Evolutionary conservation across 1,140 invertebrate species (phyloP), one percentile per base, ranked within the genome.

Genomic region (Lysiphlebus fabarum): DNA sequence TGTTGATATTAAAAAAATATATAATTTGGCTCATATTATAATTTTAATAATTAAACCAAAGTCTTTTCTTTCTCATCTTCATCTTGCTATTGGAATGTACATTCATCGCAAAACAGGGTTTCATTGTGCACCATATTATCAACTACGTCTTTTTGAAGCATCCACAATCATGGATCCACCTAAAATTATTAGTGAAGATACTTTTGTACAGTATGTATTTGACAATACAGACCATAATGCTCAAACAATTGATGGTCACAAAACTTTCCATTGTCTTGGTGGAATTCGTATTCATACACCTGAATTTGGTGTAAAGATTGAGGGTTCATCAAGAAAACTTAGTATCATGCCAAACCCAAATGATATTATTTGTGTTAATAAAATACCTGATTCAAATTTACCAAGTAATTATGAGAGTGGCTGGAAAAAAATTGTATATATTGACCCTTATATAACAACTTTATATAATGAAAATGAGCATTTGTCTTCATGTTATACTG

Each of bases 241-340:
- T 44, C 43, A 60, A 67, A 61, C 62, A 7, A 42, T 61, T 41
- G 59, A 64, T 41, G 51, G 62, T 6, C 58, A 43, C 12, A 51
- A 60, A 49, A 58, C 59, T 7, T 64, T 64, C 44, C 51, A 64
- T 55, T 64, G 50, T 41, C 42, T 64, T 36, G 55, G 59, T 10
- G 51, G 41, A 33, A 50, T 60, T 6, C 12, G 36, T 9, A 38
- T 56, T 17, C 53, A 60, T 61, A 71, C 70, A 64, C 70, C 70
- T 14, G 71, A 67, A 63, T 48, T 65, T 63, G 58, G 65, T 67
- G 65, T 73, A 17, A 49, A 65, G 17, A 10, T 37, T 42, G 40
- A 63, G 8, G 55, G 49, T 12, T 42, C 54, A 10, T 49, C 50
- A 9, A 47, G 26, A 12, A 60, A 57, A 63, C 53, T 26, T 7